Conservation (phyloP, 2,888 invertebrate genomes). For the Scotopteryx bipunctaria region DNA sequence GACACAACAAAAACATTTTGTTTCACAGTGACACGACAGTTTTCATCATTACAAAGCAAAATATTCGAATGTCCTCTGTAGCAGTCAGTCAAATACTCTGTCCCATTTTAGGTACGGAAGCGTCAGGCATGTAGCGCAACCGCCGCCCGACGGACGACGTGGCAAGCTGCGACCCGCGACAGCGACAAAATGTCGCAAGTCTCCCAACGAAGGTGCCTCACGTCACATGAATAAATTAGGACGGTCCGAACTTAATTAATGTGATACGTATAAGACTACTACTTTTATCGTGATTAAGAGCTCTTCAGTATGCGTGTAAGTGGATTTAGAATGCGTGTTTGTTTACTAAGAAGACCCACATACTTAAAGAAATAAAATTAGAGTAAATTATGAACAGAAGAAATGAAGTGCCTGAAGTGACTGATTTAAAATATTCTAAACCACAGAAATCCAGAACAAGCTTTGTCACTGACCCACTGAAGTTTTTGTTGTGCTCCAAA, state of each 20-base stretch:
- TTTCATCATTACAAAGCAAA: not conserved
- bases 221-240: slow-evolving; percentile 76
- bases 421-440: no score
- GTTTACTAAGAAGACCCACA: slow-evolving; percentile 36
- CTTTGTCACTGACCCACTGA: no score
- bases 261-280: slow-evolving; percentile 59
- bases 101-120: slow-evolving; percentile 27
- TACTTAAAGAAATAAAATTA: not conserved
- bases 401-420: no score
- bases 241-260: slow-evolving; percentile 72
- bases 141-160: slow-evolving; percentile 50
- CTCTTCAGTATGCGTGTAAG: slow-evolving; percentile 45
- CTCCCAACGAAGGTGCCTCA: slow-evolving; percentile 48
- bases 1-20: no score
- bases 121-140: slow-evolving; percentile 28
- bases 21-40: not conserved
- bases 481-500: no score
- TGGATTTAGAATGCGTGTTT: slow-evolving; percentile 43
- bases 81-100: slow-evolving; percentile 27
- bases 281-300: slow-evolving; percentile 70
- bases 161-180: slow-evolving; percentile 52
- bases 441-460: no score
- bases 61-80: not conserved
- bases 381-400: no score
- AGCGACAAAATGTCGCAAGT: slow-evolving; percentile 52